Evolutionary conservation across 2,797 vertebrate species (phyloP), one percentile per base, ranked within the genome.

Genomic region (Diglossa cyanea): DNA sequence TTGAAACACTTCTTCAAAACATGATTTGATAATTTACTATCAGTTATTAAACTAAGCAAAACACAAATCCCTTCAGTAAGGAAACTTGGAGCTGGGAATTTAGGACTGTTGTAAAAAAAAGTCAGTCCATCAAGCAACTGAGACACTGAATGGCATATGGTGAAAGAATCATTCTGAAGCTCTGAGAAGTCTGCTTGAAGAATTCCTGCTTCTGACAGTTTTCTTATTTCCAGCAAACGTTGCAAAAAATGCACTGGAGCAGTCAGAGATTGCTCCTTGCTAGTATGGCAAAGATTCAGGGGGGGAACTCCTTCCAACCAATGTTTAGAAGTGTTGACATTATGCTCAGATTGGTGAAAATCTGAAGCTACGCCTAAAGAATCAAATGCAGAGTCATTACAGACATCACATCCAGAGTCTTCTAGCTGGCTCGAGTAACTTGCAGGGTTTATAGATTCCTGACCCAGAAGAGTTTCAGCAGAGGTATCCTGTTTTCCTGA

Each of bases 191-290:
- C 95, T 54, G 97, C 92, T 72, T 95, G 96, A 78, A 96, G 78
- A 63, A 70, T 67, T 88, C 74, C 84, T 86, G 75, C 39, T 55
- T 96, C 94, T 35, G 94, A 86, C 10, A 98, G 84, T 26, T 97
- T 97, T 60, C 96, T 98, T 55, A 99, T 96, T 72, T 98, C 91
- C 47, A 98, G 98, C 6, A 99, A 97, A 86, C 94, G 82, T 88
- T 98, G 98, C n/a, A 99, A 97, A 96, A 99, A 99, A 15, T 96
- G 97, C 75, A 98, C 82, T 35, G 98, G 98, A 84, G 96, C 97
- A 63, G 91, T 74, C n/a, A 98, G 28, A 45, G 89, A 51, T 6
- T 60, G 76, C 61, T 97, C 97, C 24, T 51, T 71, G n/a, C 37
- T 18, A n/a, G 33, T 10, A 71, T 28, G 51, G 51, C 63, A 53